Evolutionary conservation across 2,113 vertebrate genomes (phyloP), one percentile per base, ranked within the genome.

Genomic region (Forbesichthys agassizii): DNA sequence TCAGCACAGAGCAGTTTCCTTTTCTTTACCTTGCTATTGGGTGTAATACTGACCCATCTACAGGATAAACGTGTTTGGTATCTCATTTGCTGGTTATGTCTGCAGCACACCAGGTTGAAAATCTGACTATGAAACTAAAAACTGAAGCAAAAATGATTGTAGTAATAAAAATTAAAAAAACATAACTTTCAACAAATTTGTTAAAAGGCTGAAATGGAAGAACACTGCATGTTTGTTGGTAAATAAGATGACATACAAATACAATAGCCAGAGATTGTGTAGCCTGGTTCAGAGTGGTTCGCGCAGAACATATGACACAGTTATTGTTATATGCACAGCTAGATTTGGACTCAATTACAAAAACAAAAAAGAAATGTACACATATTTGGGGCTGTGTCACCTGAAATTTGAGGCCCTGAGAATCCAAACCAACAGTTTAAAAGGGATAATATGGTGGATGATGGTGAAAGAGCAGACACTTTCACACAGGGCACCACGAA

Each of bases 361-460:
- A 27, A 27, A 27, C 27, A 27, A 27, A 20, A 20, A 27, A 27
- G 27, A 27, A 27, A 27, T 2, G 27, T 27, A 74, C 68, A 64
- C 66, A 54, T 71, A 61, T 85, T 80, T 75, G 73, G 78, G 87
- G 74, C 36, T 66, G 77, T 61, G 76, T 90, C 86, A 90, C 94
- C 95, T 96, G 94, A 96, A 93, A 94, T 91, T 92, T 89, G 92
- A 96, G 93, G 94, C 95, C 96, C 96, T 98, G 97, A 98, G 97
- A 94, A 90, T 93, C 90, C 87, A 90, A 88, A 87, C 92, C 81
- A 90, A 90, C 89, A 69, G 78, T 92, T 80, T 86, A 84, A 93
- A 88, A 91, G 77, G 91, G 90, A 91, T 0, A 48, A 74, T 80
- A 62, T 55, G 65, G 71, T 73, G 68, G 65, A 55, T 68, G n/a